Conservation (phyloP, 2,797 vertebrate genomes). For the Sphenopsis melanotis region DNA sequence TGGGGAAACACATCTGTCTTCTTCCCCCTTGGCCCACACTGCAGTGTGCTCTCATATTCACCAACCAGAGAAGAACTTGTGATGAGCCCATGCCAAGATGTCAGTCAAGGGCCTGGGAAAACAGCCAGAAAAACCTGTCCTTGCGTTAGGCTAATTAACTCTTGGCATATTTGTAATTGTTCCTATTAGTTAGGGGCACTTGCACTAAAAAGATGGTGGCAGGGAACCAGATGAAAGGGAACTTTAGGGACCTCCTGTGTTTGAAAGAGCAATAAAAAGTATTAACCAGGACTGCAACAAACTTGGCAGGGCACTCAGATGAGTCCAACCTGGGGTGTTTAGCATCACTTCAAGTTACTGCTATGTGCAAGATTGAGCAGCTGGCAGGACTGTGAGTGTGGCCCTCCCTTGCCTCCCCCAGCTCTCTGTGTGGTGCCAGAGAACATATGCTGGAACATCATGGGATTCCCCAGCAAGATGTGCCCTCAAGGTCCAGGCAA, state of each 20-base stretch:
- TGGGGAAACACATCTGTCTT: neutral
- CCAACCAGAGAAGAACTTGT: neutral
- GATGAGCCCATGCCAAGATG: constrained; percentile 25
- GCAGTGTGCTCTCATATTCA: neutral
- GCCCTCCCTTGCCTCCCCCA: neutral
- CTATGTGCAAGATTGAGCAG: neutral
- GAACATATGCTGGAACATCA: constrained; percentile 13
- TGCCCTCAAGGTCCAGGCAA: neutral
- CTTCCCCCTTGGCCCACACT: neutral
- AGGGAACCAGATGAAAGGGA: neutral
- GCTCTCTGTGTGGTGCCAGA: neutral
- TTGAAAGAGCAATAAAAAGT: neutral
- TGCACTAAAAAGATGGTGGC: neutral
- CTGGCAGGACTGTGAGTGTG: neutral
- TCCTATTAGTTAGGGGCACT: neutral
- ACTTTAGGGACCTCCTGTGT: neutral
- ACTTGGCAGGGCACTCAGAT: neutral
- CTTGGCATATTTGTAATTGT: neutral
- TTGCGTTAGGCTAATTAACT: constrained; percentile 18
- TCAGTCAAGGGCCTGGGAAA: constrained; percentile 16
- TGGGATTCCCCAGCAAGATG: neutral
- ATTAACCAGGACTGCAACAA: neutral
- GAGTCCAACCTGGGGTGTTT: neutral
- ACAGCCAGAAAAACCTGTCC: neutral
- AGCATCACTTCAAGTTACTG: neutral